Conservation (phyloP, 2,113 vertebrate species). For the Calyptomena viridis region DNA sequence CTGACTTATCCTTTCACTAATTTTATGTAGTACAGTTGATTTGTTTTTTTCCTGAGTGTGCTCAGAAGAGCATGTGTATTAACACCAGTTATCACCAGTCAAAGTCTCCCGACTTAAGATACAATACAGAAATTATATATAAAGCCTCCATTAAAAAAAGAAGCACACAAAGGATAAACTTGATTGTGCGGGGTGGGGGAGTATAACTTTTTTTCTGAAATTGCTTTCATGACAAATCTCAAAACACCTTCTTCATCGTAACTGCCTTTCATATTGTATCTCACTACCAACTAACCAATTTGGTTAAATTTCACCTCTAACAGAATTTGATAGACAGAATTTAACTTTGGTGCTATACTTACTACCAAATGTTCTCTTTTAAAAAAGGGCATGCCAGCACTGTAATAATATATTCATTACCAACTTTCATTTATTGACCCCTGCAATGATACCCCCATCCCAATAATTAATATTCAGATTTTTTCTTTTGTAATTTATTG, state of each 20-base stretch:
- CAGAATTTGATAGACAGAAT: neutral
- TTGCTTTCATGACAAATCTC: neutral
- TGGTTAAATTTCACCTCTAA: neutral
- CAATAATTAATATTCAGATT: neutral
- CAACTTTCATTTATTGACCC: neutral
- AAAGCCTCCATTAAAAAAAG: neutral
- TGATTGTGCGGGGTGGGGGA: neutral
- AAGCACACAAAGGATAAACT: neutral
- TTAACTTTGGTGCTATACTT: neutral
- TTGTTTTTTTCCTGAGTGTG: neutral
- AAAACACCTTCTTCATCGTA: neutral
- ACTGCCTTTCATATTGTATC: neutral
- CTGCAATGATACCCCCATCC: neutral
- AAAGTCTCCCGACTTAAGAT: neutral
- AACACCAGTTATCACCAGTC: neutral
- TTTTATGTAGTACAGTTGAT: neutral
- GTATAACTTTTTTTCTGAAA: neutral
- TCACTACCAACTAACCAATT: neutral
- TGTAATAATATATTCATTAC: neutral
- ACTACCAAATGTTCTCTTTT: neutral
- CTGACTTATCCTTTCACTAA: neutral
- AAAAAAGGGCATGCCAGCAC: neutral
- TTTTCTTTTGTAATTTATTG: neutral
- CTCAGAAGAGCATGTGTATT: neutral
- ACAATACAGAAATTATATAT: neutral